A percentile compares a stretch with the other conserved stretches of the same genome.
Conservation (phyloP, 1,140 invertebrate genomes). For the Agrilus planipennis region DNA sequence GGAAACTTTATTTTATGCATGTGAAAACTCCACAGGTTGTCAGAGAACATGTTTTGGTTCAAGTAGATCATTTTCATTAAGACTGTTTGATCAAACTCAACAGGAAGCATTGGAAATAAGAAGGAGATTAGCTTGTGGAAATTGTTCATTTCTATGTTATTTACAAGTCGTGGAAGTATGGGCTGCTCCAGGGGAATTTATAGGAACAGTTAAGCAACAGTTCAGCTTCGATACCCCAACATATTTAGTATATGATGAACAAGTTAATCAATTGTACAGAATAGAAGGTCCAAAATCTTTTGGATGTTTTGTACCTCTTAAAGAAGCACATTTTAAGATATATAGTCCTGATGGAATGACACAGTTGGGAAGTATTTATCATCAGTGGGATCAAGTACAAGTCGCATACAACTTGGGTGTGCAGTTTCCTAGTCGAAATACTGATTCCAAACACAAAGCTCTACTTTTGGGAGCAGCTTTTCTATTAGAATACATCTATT, state of each 20-base stretch:
- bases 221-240: conserved; percentile 38
- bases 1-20: conserved; percentile 48
- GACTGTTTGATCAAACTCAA: conserved; percentile 47
- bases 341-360: conserved; percentile 37
- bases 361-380: conserved; percentile 41
- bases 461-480: conserved; percentile 42
- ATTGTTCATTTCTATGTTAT: conserved; percentile 24
- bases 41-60: conserved; percentile 47
- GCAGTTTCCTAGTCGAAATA: conserved; percentile 35
- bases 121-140: conserved; percentile 39
- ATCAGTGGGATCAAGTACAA: conserved; percentile 42
- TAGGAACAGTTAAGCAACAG: conserved; percentile 42
- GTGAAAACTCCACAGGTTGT: conserved; percentile 41
- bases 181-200: conserved; percentile 40
- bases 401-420: conserved; percentile 40
- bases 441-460: conserved; percentile 41
- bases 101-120: conserved; percentile 49
- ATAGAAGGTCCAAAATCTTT: conserved; percentile 40
- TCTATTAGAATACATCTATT: no score
- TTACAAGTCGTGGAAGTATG: conserved; percentile 38
- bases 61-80: conserved; percentile 44
- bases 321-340: conserved; percentile 37
- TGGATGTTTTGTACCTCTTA: conserved; percentile 28
- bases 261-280: conserved; percentile 37
- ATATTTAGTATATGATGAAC: conserved; percentile 38